Percentiles rank a stretch among this genome's conserved stretches.
Conservation (phyloP, 30 jellyfish, hydroid and myxozoan species). For the Mastigias papua region DNA sequence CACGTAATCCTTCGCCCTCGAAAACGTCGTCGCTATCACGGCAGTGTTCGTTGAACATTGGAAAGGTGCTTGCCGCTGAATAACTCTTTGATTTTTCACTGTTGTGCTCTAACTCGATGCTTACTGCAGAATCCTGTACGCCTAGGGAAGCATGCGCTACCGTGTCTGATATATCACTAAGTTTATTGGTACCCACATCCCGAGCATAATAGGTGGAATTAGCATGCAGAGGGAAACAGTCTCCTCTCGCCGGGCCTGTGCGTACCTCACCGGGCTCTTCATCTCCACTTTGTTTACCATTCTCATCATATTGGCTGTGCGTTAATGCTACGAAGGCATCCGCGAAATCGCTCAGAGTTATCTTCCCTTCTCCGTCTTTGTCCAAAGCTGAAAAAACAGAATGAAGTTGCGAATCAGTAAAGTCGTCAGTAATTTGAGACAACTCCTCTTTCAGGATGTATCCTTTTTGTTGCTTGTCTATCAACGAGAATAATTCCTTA, state of each 20-base stretch:
- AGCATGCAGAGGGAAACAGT: background rate
- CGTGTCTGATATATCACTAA: background rate
- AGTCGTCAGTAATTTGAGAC: constrained; percentile 27
- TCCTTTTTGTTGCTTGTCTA: constrained; percentile 61
- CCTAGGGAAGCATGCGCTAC: background rate
- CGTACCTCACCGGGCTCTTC: constrained; percentile 26
- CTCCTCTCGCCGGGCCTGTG: constrained; percentile 10
- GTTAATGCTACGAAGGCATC: constrained; percentile 61
- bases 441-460: constrained; percentile 54
- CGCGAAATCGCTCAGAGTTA: constrained; percentile 65
- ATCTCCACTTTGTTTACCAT: background rate
- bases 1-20: constrained; percentile 68
- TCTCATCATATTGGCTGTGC: background rate
- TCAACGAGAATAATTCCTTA: constrained; percentile 37
- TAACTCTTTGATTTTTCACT: background rate
- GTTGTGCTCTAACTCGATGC: background rate
- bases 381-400: constrained; percentile 68
- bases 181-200: background rate
- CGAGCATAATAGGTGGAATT: background rate
- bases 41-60: background rate
- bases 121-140: background rate
- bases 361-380: constrained; percentile 69
- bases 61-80: background rate
- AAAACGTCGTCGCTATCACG: constrained; percentile 45
- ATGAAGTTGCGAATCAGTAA: constrained; percentile 59